phyloP scores from a whole-genome alignment of 2,888 invertebrate genomes.

The Polymixis flavicincta region DNA sequence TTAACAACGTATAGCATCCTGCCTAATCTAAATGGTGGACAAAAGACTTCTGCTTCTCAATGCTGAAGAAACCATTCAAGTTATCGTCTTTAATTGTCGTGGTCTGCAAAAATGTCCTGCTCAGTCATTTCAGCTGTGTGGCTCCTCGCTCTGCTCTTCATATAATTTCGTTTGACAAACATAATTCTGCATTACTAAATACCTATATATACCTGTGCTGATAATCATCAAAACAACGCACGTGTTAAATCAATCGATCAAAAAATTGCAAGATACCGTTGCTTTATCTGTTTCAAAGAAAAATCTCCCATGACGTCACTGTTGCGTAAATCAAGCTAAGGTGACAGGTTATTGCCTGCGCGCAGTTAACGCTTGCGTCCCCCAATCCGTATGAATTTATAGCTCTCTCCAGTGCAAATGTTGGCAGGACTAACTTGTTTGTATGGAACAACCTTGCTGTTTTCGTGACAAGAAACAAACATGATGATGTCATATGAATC shows the following conservation, averaged over 20 bases:
- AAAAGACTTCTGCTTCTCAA: neutral
- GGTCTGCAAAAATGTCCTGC: neutral
- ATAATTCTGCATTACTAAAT: neutral
- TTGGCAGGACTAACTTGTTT: conserved; percentile 57
- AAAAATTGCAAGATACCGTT: conserved; percentile 16
- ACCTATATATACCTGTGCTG: neutral
- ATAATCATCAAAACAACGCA: conserved; percentile 7
- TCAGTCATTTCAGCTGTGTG: neutral
- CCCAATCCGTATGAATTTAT: conserved; percentile 77
- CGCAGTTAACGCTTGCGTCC: conserved; percentile 76
- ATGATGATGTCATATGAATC: conserved; percentile 17
- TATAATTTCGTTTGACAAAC: conserved; percentile 1
- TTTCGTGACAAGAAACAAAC: conserved; percentile 35
- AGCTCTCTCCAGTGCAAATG: conserved; percentile 62
- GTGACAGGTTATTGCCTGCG: conserved; percentile 77
- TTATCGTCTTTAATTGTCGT: too few species aligned
- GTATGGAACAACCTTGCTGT: conserved; percentile 49
- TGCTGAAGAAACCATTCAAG: neutral
- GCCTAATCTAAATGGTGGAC: neutral
- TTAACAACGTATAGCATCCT: neutral
- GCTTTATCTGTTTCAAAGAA: conserved; percentile 42
- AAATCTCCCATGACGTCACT: conserved; percentile 49
- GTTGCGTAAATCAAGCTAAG: conserved; percentile 75
- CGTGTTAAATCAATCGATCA: conserved; percentile 41
- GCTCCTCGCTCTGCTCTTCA: neutral